Percentiles rank a stretch among this genome's conserved stretches.
phyloP scores from a whole-genome alignment of 2,113 vertebrate species.

The Tringa solitaria region DNA sequence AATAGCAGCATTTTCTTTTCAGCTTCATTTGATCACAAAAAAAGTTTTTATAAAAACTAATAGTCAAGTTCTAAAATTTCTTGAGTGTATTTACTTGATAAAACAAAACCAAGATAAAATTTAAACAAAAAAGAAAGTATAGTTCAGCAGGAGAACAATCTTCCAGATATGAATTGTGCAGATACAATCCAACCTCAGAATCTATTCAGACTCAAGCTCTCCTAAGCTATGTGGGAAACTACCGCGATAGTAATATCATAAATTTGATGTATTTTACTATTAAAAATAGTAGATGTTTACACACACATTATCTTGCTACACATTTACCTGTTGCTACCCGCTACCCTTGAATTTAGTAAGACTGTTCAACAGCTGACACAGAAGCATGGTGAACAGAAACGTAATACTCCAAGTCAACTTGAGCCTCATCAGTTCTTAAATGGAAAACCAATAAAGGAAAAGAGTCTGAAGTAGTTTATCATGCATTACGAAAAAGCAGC shows the following conservation, averaged over 20 bases:
- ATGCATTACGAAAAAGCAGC: background rate
- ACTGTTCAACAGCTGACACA: background rate
- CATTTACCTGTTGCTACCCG: background rate
- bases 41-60: background rate
- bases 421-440: background rate
- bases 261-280: background rate
- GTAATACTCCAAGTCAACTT: background rate
- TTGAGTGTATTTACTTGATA: background rate
- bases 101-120: background rate
- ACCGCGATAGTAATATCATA: background rate
- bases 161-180: background rate
- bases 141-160: background rate
- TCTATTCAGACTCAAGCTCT: background rate
- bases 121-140: background rate
- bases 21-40: background rate
- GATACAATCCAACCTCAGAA: background rate
- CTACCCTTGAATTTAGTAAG: background rate
- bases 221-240: background rate
- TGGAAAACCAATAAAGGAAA: background rate
- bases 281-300: background rate
- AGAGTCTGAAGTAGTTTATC: background rate
- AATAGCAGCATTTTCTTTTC: background rate
- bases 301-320: background rate
- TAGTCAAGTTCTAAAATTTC: background rate
- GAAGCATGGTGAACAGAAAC: background rate